phyloP scores from a whole-genome alignment of 2,888 invertebrate genomes.

The Cryptophagus acutangulus region DNA sequence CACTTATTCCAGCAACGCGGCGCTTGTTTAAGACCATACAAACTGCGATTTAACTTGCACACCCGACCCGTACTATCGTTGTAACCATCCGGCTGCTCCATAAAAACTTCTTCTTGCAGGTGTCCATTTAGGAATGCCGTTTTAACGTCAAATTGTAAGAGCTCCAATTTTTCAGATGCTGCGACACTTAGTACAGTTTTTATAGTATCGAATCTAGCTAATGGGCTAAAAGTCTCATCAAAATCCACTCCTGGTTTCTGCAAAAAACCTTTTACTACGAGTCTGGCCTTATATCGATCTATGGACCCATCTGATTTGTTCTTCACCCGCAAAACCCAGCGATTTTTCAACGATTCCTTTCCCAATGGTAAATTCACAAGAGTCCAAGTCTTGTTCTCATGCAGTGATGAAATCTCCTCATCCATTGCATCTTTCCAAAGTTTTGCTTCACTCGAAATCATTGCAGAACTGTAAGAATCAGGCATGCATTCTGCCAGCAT shows the following conservation, averaged over 20 bases:
- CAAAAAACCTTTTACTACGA: constrained; percentile 15
- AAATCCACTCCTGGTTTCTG: constrained; percentile 23
- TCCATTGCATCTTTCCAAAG: constrained; percentile 19
- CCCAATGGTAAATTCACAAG: too few relatives aligned
- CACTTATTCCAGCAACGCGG: constrained; percentile 21
- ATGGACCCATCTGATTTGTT: constrained; percentile 21
- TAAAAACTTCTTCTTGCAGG: too few relatives aligned
- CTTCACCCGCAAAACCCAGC: constrained; percentile 22
- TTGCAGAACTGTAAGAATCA: not conserved
- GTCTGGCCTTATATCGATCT: constrained; percentile 3
- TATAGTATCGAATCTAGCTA: constrained; percentile 18
- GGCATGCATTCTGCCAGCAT: not conserved
- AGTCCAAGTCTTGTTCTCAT: too few relatives aligned
- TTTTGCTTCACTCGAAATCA: constrained; percentile 8
- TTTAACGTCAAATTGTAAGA: constrained; percentile 26
- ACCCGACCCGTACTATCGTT: constrained; percentile 14
- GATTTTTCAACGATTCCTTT: constrained; percentile 14
- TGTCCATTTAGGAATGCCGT: constrained; percentile 27
- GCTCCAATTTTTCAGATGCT: constrained; percentile 12
- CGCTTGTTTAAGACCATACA: too few relatives aligned
- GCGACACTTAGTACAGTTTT: constrained; percentile 19
- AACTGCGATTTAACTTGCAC: constrained; percentile 31
- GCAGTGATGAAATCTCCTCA: constrained; percentile 16
- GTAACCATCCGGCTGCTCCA: constrained; percentile 18
- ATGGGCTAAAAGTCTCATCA: constrained; percentile 24